A percentile compares a stretch with the other conserved stretches of the same genome.
phyloP scores from a whole-genome alignment of 2,888 invertebrate genomes.

The Stenodema calcarata region DNA sequence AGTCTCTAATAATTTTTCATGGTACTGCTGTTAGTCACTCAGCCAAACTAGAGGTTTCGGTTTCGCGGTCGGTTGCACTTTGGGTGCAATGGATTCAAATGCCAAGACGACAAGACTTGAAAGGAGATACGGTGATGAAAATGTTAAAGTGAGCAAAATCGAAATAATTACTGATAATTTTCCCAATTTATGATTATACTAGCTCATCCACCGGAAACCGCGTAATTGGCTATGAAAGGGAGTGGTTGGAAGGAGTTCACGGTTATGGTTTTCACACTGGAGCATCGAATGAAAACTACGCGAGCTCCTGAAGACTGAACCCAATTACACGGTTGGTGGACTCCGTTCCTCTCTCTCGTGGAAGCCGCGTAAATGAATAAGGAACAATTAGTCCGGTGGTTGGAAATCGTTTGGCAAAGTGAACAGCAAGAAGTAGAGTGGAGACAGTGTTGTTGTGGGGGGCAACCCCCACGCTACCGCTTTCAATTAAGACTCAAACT shows the following conservation, averaged over 20 bases:
- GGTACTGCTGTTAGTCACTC: background rate
- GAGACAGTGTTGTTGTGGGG: background rate
- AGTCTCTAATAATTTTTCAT: background rate
- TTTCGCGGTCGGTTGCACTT: background rate
- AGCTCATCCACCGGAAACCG: background rate
- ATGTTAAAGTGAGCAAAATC: background rate
- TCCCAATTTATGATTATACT: background rate
- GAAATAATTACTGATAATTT: background rate
- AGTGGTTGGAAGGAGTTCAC: background rate
- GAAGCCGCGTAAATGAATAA: background rate
- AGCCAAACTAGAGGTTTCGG: background rate
- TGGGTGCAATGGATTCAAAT: background rate
- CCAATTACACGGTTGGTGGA: background rate
- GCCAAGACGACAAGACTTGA: background rate
- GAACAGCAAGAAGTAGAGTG: background rate
- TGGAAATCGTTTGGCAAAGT: background rate
- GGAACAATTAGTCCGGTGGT: constrained; percentile 6
- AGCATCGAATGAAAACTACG: background rate
- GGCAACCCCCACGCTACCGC: background rate
- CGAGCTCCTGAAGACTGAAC: background rate
- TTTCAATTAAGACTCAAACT: background rate
- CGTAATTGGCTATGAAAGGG: background rate
- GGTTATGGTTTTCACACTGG: background rate
- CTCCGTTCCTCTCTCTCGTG: background rate
- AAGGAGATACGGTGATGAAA: background rate